Evolutionary conservation across 37 sponge, comb jelly and placozoan species (phyloP), one percentile per base, ranked within the genome.

Genomic region (Beroe forskalii): DNA sequence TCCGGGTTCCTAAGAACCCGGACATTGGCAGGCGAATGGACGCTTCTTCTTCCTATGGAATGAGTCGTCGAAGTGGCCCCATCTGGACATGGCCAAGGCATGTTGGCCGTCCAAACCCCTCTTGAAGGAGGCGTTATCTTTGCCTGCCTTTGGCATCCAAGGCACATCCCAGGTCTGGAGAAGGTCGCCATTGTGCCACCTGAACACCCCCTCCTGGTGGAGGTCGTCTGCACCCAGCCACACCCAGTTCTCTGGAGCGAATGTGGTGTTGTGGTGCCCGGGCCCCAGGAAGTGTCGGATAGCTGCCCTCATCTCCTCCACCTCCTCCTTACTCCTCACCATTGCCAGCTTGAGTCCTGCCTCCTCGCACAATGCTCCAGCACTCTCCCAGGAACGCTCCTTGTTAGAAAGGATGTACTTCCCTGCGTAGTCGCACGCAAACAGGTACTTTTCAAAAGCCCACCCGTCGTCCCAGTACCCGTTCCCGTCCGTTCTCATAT

Each of bases 21-120:
- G 66, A 23, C 66, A 64, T 23, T 64, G 66, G 66, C 66, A 64
- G 31, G 66, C 66, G 17, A 64, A 64, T 8, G 66, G 66, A 8
- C 66, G 25, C 12, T 12, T 48, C 27, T 22, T 64, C 27, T 23
- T 64, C 66, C 17, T 64, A 12, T 48, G 55, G 31, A 64, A 64
- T 4, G 30, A 30, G 17, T 64, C 66, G 31, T 64, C 66, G 31
- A 64, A 64, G 4, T 64, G 20, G 4, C 66, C 66, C 66, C 66
- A 64, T 23, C 31, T 8, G 4, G 66, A 64, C 30, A 64, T 6
- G 4, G 66, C 4, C 20, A 64, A 23, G 14, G 31, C 66, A 27
- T 64, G 30, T 22, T 64, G 66, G 25, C 66, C 66, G 31, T 30
- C 27, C 25, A 30, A 6, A 4, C 27, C 27, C 25, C 25, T 64